Evolutionary conservation across 2,888 invertebrate genomes (phyloP).

Genomic region (Pecten maximus): DNA sequence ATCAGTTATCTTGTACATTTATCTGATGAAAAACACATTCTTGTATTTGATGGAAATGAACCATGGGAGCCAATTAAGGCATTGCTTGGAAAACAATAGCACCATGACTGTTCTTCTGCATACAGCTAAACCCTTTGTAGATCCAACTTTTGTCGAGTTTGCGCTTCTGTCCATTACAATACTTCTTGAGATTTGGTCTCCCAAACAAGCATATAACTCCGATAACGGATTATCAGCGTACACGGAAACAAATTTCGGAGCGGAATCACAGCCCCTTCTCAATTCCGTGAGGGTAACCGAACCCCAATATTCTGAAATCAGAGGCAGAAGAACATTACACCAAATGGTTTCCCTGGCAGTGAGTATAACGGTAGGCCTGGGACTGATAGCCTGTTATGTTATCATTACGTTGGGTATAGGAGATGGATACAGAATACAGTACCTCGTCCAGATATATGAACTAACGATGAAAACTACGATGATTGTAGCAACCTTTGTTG

Average conservation of each 20-base stretch:
- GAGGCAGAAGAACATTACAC: neutral
- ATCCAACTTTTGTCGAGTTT: neutral
- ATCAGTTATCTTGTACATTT: neutral
- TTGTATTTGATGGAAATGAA: neutral
- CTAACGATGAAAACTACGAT: neutral
- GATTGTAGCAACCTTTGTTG: neutral
- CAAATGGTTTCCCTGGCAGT: neutral
- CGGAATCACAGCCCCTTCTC: neutral
- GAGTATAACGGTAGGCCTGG: neutral
- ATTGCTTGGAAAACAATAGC: neutral
- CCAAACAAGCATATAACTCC: neutral
- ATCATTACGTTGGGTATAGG: neutral
- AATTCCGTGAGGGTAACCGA: neutral
- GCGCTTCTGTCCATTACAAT: neutral
- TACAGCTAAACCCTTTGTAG: neutral
- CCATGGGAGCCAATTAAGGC: neutral
- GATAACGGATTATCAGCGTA: neutral
- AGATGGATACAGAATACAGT: neutral
- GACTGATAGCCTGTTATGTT: neutral
- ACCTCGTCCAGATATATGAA: neutral
- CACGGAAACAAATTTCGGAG: neutral
- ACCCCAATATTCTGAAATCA: neutral
- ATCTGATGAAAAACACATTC: neutral
- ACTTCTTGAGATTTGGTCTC: neutral
- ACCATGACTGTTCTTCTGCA: neutral